These are phyloP conservation scores for Notocelia uddmanniana DNA, from an alignment of 2,888 invertebrate species.

Conservation along the genomic window DNA sequence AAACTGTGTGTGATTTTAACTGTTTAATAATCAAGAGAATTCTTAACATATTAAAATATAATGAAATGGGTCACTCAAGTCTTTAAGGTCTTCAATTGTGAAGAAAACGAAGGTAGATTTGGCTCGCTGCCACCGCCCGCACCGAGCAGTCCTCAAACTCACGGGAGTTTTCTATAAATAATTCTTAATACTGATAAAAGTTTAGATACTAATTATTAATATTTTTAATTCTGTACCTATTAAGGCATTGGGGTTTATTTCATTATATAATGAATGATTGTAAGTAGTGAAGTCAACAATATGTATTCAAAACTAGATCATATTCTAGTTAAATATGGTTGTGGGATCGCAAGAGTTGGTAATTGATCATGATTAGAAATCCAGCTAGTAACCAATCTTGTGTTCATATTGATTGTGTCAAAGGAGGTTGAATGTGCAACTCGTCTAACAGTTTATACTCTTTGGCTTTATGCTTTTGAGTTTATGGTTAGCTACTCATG, in stretches of 20 bases:
- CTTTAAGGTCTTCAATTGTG: no score
- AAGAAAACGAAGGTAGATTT: no score
- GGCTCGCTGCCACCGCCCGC: no score
- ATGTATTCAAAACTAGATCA: neutral
- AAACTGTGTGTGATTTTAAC: no score
- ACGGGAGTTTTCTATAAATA: no score
- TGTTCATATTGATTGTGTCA: neutral
- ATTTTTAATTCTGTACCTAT: no score
- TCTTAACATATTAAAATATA: no score
- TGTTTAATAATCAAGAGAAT: no score
- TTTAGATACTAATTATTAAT: no score
- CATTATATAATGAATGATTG: neutral
- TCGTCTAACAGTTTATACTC: slow-evolving; percentile 4
- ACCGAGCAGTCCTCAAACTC: no score
- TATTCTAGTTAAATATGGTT: slow-evolving; percentile 5
- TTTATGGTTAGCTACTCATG: neutral
- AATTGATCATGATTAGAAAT: neutral
- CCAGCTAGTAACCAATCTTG: neutral
- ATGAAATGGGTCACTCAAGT: no score
- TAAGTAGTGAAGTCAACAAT: neutral
- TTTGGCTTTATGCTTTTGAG: neutral
- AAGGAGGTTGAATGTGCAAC: neutral
- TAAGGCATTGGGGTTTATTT: neutral
- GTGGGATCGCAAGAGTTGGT: neutral
- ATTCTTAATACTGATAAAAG: no score